Base-by-base conservation (phyloP, 2,797 vertebrate species). In the Anguilla obscura region DNA sequence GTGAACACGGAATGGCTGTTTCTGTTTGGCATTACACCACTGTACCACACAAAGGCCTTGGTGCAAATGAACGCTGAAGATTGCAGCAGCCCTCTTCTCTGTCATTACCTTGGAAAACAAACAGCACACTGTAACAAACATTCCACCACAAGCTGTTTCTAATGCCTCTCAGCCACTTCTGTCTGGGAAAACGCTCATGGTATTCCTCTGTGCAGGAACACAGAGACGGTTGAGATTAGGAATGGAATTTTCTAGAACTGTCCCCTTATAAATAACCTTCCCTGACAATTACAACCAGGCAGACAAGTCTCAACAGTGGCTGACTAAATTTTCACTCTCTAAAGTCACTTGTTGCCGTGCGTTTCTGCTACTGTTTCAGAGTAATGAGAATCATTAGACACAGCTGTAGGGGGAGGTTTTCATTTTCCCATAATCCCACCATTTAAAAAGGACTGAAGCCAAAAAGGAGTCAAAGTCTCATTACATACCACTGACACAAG, bases 211-310 rank as follows among this genome's bases (percentile, higher is more conserved):
- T 85, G 16, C 1, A 16, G 33, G 30, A 63, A 79, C 36, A 36
- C n/a, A 45, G 48, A 84, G 52, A 54, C 54, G 56, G 45, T 85
- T 33, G 27, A 85, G 27, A 54, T 85, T 85, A 30, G 54, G 24
- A 54, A 18, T 21, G 36, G 14, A 36, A 36, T 36, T 4, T 40
- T 36, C 27, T 24, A 82, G 79, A 82, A 24, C 76, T 14, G 45
- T 9, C 12, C 79, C 50, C 79, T 50, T 48, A 82, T 36, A 82
- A 82, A 82, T 82, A 82, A 48, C 79, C 79, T 50, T 50, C 79
- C 79, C 79, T 82, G 21, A 50, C 45, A 82, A 48, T 82, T 45
- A 24, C 58, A 30, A 52, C 36, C 84, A 66, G 85, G 40, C 85
- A 66, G 85, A 45, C 85, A 86, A 33, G 40, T 24, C 54, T 45